Base-by-base conservation (phyloP, 1,140 invertebrate species). In the Heliothis subflexa region DNA sequence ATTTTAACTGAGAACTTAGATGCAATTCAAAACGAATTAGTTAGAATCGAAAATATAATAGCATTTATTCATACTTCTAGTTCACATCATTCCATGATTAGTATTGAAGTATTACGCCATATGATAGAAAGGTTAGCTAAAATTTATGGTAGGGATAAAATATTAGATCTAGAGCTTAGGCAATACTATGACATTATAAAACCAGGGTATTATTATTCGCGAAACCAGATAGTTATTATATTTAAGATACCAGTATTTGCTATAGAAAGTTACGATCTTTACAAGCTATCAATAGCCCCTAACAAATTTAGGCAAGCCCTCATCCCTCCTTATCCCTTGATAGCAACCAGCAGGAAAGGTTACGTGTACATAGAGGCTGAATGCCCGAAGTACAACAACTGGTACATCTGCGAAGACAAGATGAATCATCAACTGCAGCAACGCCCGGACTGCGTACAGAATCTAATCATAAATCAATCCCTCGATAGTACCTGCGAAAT, bases 291-390 rank as follows among this genome's bases (percentile, higher is more conserved):
- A 14, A 62, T 79, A 66, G 77, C 66, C 25, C 81, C 83, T 33
- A 82, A 85, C 50, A 79, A 75, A 66, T 25, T 70, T 47, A 61
- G 66, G 5, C 74, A 80, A 4, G 71, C 72, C 71, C 78, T 83
- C 54, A 80, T 86, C 64, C 83, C 82, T n/a, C 70, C 81, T 28
- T 79, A 70, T 75, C 80, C 85, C 14, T 83, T 72, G 47, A 74
- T 84, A 72, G 85, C 85, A 87, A 87, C 70, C 21, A 76, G 82
- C 54, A 64, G 76, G 21, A 81, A 80, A 52, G 78, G 54, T 18
- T 85, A 78, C 59, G 54, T 84, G 78, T 87, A 84, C 82, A 84
- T 85, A 64, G 78, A 84, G 81, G 70, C 85, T 70, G 81, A 86
- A 86, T 85, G 81, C 77, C 80, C 81, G 79, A 86, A 86, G 82